phyloP scores from a whole-genome alignment of 2,888 invertebrate genomes.

The Noctua comes region DNA sequence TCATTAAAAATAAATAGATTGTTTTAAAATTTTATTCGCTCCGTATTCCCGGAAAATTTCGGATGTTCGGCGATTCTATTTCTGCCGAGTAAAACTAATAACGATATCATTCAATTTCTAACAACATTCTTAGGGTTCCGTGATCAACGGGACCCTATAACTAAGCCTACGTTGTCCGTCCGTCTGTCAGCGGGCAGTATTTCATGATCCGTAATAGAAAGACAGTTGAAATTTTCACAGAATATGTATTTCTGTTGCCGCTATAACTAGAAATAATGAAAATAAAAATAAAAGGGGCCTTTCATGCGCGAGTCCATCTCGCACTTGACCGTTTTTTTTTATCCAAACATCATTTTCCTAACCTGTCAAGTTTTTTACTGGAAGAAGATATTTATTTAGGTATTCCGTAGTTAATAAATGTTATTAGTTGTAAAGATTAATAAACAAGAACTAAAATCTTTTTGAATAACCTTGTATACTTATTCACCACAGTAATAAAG shows the following conservation, averaged over 20 bases:
- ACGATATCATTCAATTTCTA: slow-evolving; percentile 3
- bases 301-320: too few species aligned
- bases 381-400: slow-evolving; percentile 1
- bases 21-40: background rate
- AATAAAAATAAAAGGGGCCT: too few species aligned
- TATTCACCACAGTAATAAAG: background rate
- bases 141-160: too few species aligned
- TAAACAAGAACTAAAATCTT: background rate
- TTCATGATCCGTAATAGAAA: too few species aligned
- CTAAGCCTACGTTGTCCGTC: too few species aligned
- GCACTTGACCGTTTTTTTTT: too few species aligned
- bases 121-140: background rate
- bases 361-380: slow-evolving; percentile 1
- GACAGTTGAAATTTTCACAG: too few species aligned
- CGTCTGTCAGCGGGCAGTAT: too few species aligned
- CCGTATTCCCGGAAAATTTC: background rate
- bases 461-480: background rate
- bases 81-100: background rate
- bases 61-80: background rate
- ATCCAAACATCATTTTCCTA: background rate
- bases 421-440: background rate
- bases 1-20: background rate
- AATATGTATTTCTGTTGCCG: too few species aligned
- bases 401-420: background rate
- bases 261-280: too few species aligned